Base-by-base conservation (phyloP, 1,140 invertebrate genomes). In the Solenopsis invicta region DNA sequence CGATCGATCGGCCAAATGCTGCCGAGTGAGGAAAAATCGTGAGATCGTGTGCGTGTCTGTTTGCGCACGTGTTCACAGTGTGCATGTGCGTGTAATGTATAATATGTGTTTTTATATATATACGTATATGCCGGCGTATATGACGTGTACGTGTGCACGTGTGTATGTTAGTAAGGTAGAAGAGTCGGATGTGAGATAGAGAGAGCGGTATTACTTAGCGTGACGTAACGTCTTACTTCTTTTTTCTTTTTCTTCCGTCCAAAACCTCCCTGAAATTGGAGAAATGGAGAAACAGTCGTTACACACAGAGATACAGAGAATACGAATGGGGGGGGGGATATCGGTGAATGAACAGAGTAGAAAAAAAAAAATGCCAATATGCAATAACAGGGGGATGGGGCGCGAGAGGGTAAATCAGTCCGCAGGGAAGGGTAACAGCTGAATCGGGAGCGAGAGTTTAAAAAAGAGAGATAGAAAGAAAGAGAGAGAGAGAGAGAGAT, bases 211-310 rank as follows among this genome's bases (percentile, higher is more conserved):
- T 94, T 95, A 95, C 94, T 94, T 95, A 94, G 93, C 94, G 94
- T 95, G 94, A 94, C 94, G 92, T 93, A 95, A 95, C 93, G 95
- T 97, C 98, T 98, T 98, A 98, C 98, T 98, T 98, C 98, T 98
- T 98, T 98, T 98, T 98, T 98, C 97, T 98, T 98, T 98, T 98
- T 98, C 97, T 98, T 98, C 97, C 97, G 97, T 97, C 97, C 97
- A 97, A 97, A 97, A 97, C 97, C 97, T 96, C 96, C 97, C 97
- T 97, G 97, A 95, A 97, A 97, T 97, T 96, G 96, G 92, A 96
- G 94, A 95, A 95, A 95, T 94, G 95, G 92, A 96, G 93, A 96
- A 95, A 93, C 95, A 95, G 93, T 94, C 91, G 94, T 95, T 95
- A 95, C 94, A 96, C 94, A 96, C 92, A 95, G 92, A 95, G 91